phyloP scores from a whole-genome alignment of 30 jellyfish, hydroid and myxozoan genomes.

The Chironex yamaguchii region DNA sequence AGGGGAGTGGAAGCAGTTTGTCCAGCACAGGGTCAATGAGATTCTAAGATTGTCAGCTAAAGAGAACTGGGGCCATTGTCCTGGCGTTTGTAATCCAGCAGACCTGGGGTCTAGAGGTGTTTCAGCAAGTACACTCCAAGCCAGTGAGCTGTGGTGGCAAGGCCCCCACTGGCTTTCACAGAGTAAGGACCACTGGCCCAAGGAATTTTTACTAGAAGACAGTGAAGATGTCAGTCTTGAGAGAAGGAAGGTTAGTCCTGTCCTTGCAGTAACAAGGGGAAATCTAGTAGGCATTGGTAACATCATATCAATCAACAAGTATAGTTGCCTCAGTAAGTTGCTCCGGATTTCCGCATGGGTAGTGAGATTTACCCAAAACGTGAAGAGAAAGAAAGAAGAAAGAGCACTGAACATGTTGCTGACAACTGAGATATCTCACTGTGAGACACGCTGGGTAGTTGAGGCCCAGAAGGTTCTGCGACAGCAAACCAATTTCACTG shows the following conservation, averaged over 20 bases:
- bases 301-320: background rate
- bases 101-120: constrained; percentile 69
- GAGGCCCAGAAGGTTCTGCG: constrained; percentile 15
- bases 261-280: constrained; percentile 4
- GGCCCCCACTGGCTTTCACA: constrained; percentile 54
- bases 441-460: constrained; percentile 27
- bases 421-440: constrained; percentile 7
- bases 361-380: constrained; percentile 7
- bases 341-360: constrained; percentile 52
- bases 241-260: constrained; percentile 8
- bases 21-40: constrained; percentile 61
- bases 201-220: background rate
- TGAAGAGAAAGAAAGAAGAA: constrained; percentile 13
- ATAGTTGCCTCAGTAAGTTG: constrained; percentile 17
- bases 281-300: background rate
- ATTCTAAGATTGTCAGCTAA: constrained; percentile 24
- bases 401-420: background rate
- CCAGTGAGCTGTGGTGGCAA: constrained; percentile 60
- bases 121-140: constrained; percentile 7
- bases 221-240: constrained; percentile 21
- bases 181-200: constrained; percentile 47
- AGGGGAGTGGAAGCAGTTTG: constrained; percentile 62
- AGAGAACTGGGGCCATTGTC: constrained; percentile 59
- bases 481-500: background rate
- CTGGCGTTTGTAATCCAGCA: constrained; percentile 68